phyloP scores from a whole-genome alignment of 1,140 invertebrate species.

The Cyclargus thomasi region DNA sequence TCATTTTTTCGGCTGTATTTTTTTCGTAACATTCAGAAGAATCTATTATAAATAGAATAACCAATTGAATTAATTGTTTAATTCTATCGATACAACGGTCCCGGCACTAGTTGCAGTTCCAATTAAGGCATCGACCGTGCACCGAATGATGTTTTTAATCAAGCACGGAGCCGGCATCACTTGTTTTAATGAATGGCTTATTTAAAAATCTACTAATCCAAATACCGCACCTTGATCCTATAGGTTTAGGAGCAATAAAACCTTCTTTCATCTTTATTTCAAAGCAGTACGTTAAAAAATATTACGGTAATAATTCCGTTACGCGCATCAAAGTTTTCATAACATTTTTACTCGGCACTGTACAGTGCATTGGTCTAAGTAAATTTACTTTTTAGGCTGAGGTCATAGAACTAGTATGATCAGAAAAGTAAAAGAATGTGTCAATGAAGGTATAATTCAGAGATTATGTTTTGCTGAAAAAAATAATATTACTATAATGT shows the following conservation, averaged over 20 bases:
- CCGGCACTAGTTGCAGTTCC: conserved; percentile 50
- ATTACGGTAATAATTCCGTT: conserved; percentile 19
- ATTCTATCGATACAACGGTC: not conserved
- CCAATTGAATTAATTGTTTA: not conserved
- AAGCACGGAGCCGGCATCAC: conserved; percentile 47
- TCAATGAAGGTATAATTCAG: no score
- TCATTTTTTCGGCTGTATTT: no score
- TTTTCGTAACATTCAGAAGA: no score
- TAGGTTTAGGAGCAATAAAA: conserved; percentile 27
- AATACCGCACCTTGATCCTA: conserved; percentile 28
- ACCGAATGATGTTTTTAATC: conserved; percentile 70
- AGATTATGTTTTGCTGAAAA: not conserved
- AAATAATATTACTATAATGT: not conserved
- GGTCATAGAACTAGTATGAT: not conserved
- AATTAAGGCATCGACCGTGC: conserved; percentile 70
- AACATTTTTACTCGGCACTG: conserved; percentile 11
- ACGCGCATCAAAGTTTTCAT: conserved; percentile 8
- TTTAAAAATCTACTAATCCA: conserved; percentile 33
- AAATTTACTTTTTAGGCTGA: not conserved
- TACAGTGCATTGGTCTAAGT: conserved; percentile 1
- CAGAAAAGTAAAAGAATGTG: not conserved
- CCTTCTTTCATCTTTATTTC: conserved; percentile 31
- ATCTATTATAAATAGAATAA: no score
- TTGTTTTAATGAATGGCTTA: conserved; percentile 43
- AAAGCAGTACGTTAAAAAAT: conserved; percentile 20